Evolutionary conservation across 1,140 invertebrate species (phyloP).

Genomic region (Drosophila baimaii): DNA sequence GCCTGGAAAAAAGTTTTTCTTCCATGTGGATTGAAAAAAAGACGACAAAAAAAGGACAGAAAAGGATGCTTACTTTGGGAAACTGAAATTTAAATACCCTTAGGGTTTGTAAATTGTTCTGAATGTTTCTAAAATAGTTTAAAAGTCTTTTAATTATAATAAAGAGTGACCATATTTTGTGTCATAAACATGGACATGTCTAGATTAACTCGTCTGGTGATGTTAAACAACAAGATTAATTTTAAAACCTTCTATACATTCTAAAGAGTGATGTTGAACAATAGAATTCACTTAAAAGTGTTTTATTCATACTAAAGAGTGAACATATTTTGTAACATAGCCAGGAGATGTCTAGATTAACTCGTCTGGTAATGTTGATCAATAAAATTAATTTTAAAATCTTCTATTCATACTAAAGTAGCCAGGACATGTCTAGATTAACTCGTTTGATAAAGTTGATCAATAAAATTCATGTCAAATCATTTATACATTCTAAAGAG

Average conservation of each 20-base stretch:
- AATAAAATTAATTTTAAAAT: background rate
- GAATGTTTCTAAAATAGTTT: background rate
- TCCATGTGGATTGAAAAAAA: slow-evolving; percentile 24
- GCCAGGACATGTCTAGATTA: background rate
- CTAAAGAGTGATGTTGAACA: too few relatives aligned
- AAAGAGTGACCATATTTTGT: background rate
- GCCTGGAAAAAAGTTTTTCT: slow-evolving; percentile 61
- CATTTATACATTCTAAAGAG: too few relatives aligned
- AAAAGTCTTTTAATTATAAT: background rate
- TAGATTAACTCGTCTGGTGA: background rate
- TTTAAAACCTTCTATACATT: too few relatives aligned
- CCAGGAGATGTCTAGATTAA: too few relatives aligned
- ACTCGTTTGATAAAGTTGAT: background rate
- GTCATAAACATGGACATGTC: too few relatives aligned
- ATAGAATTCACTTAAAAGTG: too few relatives aligned
- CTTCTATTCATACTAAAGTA: background rate
- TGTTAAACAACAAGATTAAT: too few relatives aligned
- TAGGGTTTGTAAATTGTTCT: background rate
- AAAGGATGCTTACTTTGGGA: background rate
- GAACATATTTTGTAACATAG: too few relatives aligned
- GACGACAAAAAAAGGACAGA: slow-evolving; percentile 22
- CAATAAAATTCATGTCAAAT: too few relatives aligned
- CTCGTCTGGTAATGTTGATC: too few relatives aligned
- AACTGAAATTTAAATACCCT: background rate
- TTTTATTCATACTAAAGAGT: background rate